A percentile compares a stretch with the other conserved stretches of the same genome.
These are phyloP conservation scores for Podarcis cretensis DNA, from an alignment of 2,113 vertebrate species.

Conservation along the genomic window DNA sequence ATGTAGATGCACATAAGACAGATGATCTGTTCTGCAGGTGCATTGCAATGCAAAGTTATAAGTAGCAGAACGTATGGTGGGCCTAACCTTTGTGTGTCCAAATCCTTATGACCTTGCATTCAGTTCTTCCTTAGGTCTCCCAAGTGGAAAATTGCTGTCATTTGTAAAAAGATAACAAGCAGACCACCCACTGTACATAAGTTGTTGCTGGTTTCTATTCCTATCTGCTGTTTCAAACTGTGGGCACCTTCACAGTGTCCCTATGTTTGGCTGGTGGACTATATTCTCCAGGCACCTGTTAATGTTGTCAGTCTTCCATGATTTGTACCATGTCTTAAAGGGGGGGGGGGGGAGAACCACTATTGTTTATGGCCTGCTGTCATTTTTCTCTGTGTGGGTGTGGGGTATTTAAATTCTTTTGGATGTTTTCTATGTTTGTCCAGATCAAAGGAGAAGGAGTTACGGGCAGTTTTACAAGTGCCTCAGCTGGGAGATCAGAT, in stretches of 20 bases:
- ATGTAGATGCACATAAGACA: neutral
- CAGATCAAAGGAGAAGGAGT: slow-evolving; percentile 73
- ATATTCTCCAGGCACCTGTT: slow-evolving; percentile 72
- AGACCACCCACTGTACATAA: slow-evolving; percentile 80
- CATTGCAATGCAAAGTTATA: neutral
- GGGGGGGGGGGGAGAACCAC: fast-evolving
- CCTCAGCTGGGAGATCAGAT: neutral
- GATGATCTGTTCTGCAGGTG: slow-evolving; percentile 20
- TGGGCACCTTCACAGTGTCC: slow-evolving; percentile 25
- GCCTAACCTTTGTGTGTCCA: slow-evolving; percentile 9
- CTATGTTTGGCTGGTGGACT: slow-evolving; percentile 43
- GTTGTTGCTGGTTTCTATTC: slow-evolving; percentile 18
- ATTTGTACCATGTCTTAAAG: slow-evolving; percentile 63
- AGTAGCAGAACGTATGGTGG: neutral
- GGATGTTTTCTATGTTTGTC: slow-evolving; percentile 17
- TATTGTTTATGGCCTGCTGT: slow-evolving; percentile 55
- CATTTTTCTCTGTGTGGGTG: slow-evolving; percentile 66
- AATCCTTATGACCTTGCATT: slow-evolving; percentile 4
- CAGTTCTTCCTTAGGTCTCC: slow-evolving; percentile 7
- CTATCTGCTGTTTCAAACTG: slow-evolving; percentile 62
- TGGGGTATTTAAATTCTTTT: slow-evolving; percentile 26
- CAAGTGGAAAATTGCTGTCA: slow-evolving; percentile 54
- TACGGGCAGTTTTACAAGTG: slow-evolving; percentile 39
- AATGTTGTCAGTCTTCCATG: slow-evolving; percentile 39
- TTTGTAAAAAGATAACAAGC: slow-evolving; percentile 75